phyloP scores from a whole-genome alignment of 2,797 vertebrate genomes.

The Dendrocincla fuliginosa region DNA sequence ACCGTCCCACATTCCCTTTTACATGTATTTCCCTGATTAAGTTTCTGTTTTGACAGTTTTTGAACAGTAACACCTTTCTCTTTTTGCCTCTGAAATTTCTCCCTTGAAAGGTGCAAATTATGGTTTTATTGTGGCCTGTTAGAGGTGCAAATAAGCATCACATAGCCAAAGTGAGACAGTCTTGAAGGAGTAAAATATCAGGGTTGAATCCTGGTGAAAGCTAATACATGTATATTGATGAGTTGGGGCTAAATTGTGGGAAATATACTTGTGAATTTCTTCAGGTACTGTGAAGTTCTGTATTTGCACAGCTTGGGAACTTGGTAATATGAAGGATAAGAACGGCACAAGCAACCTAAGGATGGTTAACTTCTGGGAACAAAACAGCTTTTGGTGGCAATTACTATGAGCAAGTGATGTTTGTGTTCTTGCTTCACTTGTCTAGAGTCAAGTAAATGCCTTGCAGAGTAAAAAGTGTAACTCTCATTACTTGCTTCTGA shows the following conservation, averaged over 20 bases:
- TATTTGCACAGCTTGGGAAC: slow-evolving; percentile 33
- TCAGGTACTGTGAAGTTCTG: slow-evolving; percentile 37
- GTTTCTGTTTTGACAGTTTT: slow-evolving; percentile 70
- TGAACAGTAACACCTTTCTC: slow-evolving; percentile 59
- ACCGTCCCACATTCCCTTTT: slow-evolving; percentile 1
- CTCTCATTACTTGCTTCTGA: background rate
- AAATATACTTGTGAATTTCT: slow-evolving; percentile 46
- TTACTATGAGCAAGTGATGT: background rate
- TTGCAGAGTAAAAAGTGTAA: background rate
- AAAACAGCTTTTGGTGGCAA: background rate
- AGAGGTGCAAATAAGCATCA: slow-evolving; percentile 73
- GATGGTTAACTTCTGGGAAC: background rate
- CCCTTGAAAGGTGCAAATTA: slow-evolving; percentile 70
- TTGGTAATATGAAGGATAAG: background rate
- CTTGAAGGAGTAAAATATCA: slow-evolving; percentile 9
- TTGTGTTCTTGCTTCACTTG: background rate
- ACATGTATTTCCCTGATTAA: slow-evolving; percentile 38
- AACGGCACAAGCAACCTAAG: background rate
- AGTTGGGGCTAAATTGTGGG: background rate
- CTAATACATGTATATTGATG: background rate
- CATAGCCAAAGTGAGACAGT: slow-evolving; percentile 15
- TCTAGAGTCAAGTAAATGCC: background rate
- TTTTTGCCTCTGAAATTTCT: slow-evolving; percentile 61
- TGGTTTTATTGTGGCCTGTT: slow-evolving; percentile 33
- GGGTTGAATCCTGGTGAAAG: background rate